phyloP scores from a whole-genome alignment of 2,888 invertebrate genomes.

The Lymantria dispar region DNA sequence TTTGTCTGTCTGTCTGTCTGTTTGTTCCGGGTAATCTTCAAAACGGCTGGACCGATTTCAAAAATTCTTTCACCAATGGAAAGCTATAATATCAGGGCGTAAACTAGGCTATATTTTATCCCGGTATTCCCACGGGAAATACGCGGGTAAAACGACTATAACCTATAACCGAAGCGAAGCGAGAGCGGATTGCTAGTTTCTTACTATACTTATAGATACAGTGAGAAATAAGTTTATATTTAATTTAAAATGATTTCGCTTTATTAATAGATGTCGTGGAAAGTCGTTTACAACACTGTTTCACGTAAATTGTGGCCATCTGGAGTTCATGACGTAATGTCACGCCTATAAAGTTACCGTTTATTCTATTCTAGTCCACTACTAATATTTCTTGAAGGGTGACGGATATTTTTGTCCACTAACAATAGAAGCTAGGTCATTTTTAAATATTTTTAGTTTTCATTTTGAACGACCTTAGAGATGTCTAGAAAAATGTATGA shows the following conservation, averaged over 20 bases:
- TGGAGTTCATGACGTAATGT: background rate
- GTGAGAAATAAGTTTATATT: too few species aligned
- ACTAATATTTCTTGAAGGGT: background rate
- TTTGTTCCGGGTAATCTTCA: too few species aligned
- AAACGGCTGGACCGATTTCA: too few species aligned
- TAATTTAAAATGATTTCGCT: background rate
- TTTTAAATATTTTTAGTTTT: background rate
- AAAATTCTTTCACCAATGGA: too few species aligned
- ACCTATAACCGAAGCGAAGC: too few species aligned
- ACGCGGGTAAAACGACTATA: too few species aligned
- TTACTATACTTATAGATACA: too few species aligned
- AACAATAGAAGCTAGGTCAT: background rate
- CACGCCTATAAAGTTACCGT: background rate
- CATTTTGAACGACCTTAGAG: background rate
- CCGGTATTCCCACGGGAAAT: too few species aligned
- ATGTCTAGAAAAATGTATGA: background rate
- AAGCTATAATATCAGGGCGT: too few species aligned
- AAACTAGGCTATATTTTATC: too few species aligned
- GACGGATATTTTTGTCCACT: background rate
- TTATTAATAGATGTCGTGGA: background rate
- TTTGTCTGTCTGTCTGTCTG: too few species aligned
- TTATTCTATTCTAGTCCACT: background rate
- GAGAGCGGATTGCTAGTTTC: too few species aligned
- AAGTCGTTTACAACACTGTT: background rate
- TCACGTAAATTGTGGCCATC: background rate